phyloP scores from a whole-genome alignment of 2,797 vertebrate species.

The Gymnoscopelus braueri region DNA sequence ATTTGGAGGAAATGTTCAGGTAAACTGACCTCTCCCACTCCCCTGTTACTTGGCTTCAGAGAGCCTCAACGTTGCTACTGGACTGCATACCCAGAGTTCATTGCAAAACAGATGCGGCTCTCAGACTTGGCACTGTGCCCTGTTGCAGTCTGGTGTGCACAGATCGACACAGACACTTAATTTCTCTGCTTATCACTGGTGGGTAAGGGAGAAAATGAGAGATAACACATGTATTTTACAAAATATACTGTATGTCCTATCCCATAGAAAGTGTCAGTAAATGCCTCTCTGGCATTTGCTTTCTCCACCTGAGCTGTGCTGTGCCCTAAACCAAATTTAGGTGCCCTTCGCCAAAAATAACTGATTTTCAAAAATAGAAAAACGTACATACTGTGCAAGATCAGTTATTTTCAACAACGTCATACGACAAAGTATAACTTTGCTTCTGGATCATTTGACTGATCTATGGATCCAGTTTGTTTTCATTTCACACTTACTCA shows the following conservation, averaged over 20 bases:
- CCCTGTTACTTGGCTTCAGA: slow-evolving; percentile 25
- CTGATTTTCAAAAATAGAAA: no score
- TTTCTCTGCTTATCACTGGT: slow-evolving; percentile 16
- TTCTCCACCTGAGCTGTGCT: slow-evolving; percentile 41
- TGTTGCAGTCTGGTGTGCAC: slow-evolving; percentile 26
- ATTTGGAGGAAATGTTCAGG: slow-evolving; percentile 7
- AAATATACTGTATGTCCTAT: background rate
- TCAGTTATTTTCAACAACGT: no score
- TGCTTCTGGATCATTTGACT: slow-evolving; percentile 43
- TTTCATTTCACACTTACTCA: slow-evolving; percentile 59
- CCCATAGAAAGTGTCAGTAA: background rate
- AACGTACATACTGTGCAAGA: no score
- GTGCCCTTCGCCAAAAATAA: no score
- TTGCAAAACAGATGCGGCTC: slow-evolving; percentile 28
- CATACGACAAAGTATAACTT: no score
- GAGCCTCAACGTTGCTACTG: slow-evolving; percentile 29
- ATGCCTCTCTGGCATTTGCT: slow-evolving; percentile 22
- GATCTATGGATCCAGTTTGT: slow-evolving; percentile 64
- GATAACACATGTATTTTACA: background rate
- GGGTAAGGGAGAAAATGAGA: slow-evolving; percentile 12
- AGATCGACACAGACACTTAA: slow-evolving; percentile 22
- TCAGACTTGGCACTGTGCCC: slow-evolving; percentile 29
- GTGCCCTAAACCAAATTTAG: background rate
- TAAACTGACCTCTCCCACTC: slow-evolving; percentile 2
- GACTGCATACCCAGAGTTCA: slow-evolving; percentile 37